Conservation (phyloP, 2,113 vertebrate species). For the Rhipidura dahli region DNA sequence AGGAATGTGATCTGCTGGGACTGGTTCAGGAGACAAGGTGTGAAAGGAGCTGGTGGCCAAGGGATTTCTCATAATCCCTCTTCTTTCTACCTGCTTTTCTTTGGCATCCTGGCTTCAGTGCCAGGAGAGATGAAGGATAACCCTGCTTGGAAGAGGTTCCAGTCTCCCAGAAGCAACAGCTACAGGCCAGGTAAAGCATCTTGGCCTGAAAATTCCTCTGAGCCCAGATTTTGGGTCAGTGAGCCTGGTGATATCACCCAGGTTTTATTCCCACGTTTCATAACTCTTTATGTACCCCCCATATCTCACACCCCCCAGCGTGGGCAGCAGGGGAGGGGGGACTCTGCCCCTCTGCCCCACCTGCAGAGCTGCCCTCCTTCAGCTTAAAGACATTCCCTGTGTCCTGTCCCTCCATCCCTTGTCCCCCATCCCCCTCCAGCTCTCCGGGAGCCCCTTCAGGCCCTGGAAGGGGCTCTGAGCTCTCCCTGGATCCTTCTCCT, state of each 20-base stretch:
- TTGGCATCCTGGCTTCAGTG: not conserved
- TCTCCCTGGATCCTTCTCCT: not conserved
- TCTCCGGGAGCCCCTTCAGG: not conserved
- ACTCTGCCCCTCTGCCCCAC: not conserved
- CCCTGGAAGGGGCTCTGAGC: accelerated
- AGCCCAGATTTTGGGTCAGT: not conserved
- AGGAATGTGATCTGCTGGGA: not conserved
- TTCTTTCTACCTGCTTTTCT: not conserved
- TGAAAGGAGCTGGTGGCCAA: not conserved
- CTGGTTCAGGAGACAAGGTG: not conserved
- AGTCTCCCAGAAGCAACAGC: not conserved
- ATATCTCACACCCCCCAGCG: not conserved
- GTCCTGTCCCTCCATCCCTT: not conserved
- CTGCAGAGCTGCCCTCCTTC: not conserved
- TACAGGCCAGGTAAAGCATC: not conserved
- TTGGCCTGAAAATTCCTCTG: not conserved
- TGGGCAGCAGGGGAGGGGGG: not conserved
- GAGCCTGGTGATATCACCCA: not conserved
- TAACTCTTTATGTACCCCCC: not conserved
- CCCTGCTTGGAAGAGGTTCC: not conserved
- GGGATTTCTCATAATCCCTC: not conserved
- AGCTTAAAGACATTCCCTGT: not conserved
- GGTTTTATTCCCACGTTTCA: not conserved
- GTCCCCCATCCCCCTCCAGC: not conserved
- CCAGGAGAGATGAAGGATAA: not conserved